These are phyloP conservation scores for Atopsyche davidsoni DNA, from an alignment of 1,140 invertebrate species.

Conservation along the genomic window DNA sequence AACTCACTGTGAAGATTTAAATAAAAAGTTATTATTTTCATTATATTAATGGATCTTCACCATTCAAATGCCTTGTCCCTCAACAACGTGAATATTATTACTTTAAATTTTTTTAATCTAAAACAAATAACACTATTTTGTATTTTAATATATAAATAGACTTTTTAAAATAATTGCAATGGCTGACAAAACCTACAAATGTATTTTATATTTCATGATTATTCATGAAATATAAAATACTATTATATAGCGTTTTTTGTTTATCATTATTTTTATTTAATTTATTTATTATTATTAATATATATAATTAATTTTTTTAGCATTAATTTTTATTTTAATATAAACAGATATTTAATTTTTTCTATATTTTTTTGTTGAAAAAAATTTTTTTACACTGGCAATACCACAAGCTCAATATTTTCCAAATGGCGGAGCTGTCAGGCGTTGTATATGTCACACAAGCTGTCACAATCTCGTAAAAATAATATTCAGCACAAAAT, in stretches of 20 bases:
- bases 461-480: constrained; percentile 1
- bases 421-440: constrained; percentile 22
- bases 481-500: no score
- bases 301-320: neutral
- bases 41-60: no score
- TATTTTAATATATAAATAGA: no score
- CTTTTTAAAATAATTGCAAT: no score
- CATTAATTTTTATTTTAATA: neutral
- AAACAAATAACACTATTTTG: no score
- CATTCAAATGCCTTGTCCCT: no score
- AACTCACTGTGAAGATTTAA: no score
- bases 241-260: neutral
- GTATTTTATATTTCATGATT: neutral
- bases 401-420: constrained; percentile 6
- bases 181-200: no score
- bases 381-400: neutral
- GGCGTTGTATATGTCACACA: constrained; percentile 12
- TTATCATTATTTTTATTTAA: neutral
- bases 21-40: no score
- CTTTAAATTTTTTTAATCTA: no score
- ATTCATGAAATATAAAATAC: neutral
- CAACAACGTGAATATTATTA: no score
- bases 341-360: no score
- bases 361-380: neutral
- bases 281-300: neutral